These are phyloP conservation scores for Anomalospiza imberbis DNA, from an alignment of 2,797 vertebrate genomes.

Conservation along the genomic window DNA sequence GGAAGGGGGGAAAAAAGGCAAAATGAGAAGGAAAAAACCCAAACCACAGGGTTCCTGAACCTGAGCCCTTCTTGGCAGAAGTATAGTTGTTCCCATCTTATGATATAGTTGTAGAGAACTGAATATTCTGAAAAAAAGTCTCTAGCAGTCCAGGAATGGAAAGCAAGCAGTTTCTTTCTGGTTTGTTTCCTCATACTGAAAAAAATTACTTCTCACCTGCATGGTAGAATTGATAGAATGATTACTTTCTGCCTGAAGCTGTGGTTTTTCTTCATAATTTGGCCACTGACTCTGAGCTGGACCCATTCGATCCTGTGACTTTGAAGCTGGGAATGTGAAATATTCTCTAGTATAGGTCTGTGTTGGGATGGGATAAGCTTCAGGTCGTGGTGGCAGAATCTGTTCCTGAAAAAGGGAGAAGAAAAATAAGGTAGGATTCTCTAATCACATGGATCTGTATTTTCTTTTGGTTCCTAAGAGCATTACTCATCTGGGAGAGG, in stretches of 20 bases:
- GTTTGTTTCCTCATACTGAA: background rate
- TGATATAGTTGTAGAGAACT: background rate
- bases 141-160: background rate
- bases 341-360: constrained; percentile 96
- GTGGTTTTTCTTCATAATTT: constrained; percentile 83
- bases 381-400: constrained; percentile 83
- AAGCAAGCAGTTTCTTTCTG: background rate
- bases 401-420: constrained; percentile 80
- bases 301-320: constrained; percentile 87
- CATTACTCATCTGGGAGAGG: background rate
- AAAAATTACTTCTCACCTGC: constrained; percentile 79
- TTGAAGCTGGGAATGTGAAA: constrained; percentile 95
- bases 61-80: background rate
- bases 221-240: constrained; percentile 75
- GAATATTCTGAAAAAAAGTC: background rate
- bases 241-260: constrained; percentile 76
- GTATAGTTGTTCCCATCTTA: background rate
- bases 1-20: rapidly evolving
- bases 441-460: background rate
- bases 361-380: constrained; percentile 97
- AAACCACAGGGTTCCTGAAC: background rate
- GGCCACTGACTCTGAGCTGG: constrained; percentile 84
- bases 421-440: background rate
- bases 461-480: background rate
- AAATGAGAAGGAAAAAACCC: background rate